Evolutionary conservation across 2,113 vertebrate species (phyloP).

Genomic region (Lycocorax pyrrhopterus): DNA sequence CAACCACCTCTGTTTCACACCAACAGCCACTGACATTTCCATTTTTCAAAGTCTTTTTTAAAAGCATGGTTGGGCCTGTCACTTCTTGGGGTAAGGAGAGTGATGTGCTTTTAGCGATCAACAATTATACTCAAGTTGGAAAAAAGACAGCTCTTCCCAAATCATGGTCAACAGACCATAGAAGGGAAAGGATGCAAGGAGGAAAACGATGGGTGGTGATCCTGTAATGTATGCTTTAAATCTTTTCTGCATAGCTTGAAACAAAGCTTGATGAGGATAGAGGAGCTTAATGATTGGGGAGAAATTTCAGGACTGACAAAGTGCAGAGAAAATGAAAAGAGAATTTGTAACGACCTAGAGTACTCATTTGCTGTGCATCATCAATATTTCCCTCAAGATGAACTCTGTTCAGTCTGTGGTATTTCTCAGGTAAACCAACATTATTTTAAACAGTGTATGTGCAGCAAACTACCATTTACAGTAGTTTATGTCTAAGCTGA

Average conservation of each 20-base stretch:
- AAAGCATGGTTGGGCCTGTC: not conserved
- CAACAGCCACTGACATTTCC: not conserved
- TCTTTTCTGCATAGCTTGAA: not conserved
- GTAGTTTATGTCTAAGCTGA: not conserved
- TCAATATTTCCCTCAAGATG: not conserved
- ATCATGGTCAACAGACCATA: not conserved
- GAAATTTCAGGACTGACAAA: not conserved
- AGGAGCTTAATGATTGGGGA: not conserved
- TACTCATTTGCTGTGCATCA: not conserved
- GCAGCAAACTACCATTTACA: not conserved
- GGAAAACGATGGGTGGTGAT: not conserved
- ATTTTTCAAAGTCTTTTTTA: constrained; percentile 33
- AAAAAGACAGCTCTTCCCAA: not conserved
- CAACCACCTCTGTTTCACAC: not conserved
- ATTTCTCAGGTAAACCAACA: not conserved
- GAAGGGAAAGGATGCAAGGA: not conserved
- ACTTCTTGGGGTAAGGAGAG: not conserved
- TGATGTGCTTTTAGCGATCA: not conserved
- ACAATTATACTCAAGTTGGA: not conserved
- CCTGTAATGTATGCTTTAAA: not conserved
- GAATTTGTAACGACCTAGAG: not conserved
- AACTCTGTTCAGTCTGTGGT: not conserved
- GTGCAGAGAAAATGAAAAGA: not conserved
- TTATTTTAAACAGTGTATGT: not conserved
- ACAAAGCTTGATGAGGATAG: not conserved